phyloP scores from a whole-genome alignment of 2,797 vertebrate genomes.

The Notolabrus celidotus region DNA sequence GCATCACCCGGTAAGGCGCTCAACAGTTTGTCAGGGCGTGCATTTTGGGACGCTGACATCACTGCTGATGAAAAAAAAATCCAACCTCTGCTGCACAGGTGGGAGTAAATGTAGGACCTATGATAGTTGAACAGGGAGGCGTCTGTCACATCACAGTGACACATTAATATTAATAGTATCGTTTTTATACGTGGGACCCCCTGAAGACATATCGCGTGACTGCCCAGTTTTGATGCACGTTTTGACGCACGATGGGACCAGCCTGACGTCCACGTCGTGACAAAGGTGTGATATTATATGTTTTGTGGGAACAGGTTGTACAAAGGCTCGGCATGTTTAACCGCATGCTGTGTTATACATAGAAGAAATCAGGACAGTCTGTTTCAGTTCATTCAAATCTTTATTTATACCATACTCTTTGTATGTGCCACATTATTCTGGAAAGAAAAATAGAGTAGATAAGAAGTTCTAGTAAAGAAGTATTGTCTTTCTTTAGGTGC shows the following conservation, averaged over 20 bases:
- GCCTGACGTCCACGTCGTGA: constrained; percentile 6
- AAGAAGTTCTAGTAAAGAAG: too few species aligned
- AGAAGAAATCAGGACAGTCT: too few species aligned
- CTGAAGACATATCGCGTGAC: neutral
- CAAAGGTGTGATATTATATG: neutral
- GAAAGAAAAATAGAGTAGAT: too few species aligned
- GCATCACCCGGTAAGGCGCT: constrained; percentile 59
- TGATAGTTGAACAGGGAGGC: too few species aligned
- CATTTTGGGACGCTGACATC: neutral
- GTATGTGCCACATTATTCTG: too few species aligned
- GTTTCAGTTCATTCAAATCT: too few species aligned
- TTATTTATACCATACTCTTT: too few species aligned
- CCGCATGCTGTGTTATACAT: too few species aligned
- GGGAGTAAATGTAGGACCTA: neutral
- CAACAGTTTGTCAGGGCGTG: neutral
- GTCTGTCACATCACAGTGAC: neutral
- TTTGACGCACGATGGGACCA: neutral
- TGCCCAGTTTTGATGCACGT: neutral
- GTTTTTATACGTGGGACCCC: neutral
- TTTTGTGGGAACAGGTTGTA: neutral
- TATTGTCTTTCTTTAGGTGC: too few species aligned
- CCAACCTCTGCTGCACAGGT: neutral
- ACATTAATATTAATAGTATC: neutral
- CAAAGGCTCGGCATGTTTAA: too few species aligned
- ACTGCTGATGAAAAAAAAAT: neutral